Evolutionary conservation across 1,140 invertebrate genomes (phyloP).

Genomic region (Hesperophylax magnus): DNA sequence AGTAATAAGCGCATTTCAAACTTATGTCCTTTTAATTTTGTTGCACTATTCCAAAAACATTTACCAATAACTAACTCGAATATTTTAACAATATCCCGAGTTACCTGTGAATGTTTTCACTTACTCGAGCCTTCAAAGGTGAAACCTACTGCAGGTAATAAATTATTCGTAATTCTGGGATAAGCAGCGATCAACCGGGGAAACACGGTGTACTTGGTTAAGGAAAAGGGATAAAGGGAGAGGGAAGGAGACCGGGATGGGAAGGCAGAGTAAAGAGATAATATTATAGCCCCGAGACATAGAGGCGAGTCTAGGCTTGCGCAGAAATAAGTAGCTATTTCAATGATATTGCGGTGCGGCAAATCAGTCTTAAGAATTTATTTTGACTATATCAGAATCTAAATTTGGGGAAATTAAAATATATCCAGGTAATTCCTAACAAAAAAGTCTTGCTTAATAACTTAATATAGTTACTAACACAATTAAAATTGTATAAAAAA

Average conservation of each 20-base stretch:
- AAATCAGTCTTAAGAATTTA: not conserved
- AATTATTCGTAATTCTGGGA: constrained; percentile 48
- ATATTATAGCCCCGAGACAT: constrained; percentile 45
- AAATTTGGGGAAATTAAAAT: too few relatives aligned
- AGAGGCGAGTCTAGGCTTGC: constrained; percentile 32
- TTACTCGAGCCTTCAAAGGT: constrained; percentile 35
- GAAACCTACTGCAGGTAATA: constrained; percentile 39
- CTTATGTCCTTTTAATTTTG: too few relatives aligned
- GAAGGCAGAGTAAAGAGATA: constrained; percentile 12
- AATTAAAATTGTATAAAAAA: too few relatives aligned
- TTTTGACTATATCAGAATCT: too few relatives aligned
- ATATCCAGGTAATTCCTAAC: too few relatives aligned
- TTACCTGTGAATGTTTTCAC: constrained; percentile 14
- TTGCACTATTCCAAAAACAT: too few relatives aligned
- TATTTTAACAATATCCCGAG: not conserved
- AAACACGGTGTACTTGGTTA: not conserved
- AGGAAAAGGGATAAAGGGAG: not conserved
- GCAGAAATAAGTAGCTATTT: constrained; percentile 18
- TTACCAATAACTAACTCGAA: not conserved
- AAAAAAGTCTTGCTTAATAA: too few relatives aligned
- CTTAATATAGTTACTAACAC: too few relatives aligned
- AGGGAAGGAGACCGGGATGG: constrained; percentile 24
- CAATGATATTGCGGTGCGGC: not conserved
- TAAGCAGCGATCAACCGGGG: constrained; percentile 26
- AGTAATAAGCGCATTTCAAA: too few relatives aligned